Evolutionary conservation across 2,113 vertebrate species (phyloP).

Genomic region (Cygnus atratus): DNA sequence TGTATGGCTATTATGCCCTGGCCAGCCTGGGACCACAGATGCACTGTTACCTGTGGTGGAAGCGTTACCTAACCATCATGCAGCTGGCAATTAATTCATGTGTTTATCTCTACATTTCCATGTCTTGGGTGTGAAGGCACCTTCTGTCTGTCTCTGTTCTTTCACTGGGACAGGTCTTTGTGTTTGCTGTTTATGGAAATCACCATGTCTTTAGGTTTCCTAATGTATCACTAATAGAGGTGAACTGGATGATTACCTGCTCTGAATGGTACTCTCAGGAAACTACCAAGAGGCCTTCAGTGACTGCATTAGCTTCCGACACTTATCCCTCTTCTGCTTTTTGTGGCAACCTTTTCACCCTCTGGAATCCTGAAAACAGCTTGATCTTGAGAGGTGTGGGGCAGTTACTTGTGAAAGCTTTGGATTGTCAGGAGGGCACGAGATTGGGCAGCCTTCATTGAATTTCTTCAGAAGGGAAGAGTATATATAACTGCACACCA

Average conservation of each 20-base stretch:
- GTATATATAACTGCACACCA: not conserved
- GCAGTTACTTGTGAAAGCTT: not conserved
- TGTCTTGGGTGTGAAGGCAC: fast-evolving
- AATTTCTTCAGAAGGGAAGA: not conserved
- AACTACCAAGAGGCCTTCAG: not conserved
- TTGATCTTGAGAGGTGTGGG: not conserved
- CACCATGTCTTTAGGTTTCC: not conserved
- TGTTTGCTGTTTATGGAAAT: not conserved
- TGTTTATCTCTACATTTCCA: not conserved
- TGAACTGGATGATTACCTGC: not conserved
- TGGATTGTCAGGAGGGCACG: not conserved
- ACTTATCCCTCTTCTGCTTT: not conserved
- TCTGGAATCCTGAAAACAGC: not conserved
- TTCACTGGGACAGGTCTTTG: not conserved
- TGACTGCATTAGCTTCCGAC: not conserved
- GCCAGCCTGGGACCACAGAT: conserved; percentile 74
- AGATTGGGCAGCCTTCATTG: not conserved
- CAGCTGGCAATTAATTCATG: conserved; percentile 76
- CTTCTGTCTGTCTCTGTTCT: not conserved
- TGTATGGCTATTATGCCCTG: conserved; percentile 79
- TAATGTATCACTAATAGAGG: not conserved
- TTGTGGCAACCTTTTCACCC: not conserved
- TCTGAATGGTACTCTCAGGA: not conserved
- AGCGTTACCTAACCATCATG: conserved; percentile 77
- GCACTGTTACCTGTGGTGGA: conserved; percentile 81